phyloP scores from a whole-genome alignment of 2,797 vertebrate genomes.

The Tinamus major region DNA sequence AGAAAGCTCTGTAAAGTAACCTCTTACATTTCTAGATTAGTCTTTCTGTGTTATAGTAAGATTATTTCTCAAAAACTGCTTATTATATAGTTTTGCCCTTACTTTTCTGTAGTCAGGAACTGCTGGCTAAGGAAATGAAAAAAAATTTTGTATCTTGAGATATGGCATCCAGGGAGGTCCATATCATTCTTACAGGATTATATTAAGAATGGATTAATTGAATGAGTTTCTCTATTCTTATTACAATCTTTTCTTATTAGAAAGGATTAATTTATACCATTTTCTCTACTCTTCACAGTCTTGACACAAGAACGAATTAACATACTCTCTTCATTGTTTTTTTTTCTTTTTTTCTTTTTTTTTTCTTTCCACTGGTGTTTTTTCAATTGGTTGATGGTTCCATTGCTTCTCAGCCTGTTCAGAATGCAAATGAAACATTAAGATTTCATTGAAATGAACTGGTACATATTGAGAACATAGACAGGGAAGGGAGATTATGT shows the following conservation, averaged over 20 bases:
- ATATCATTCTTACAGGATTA: conserved; percentile 71
- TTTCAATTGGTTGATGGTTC: conserved; percentile 4
- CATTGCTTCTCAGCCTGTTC: conserved; percentile 20
- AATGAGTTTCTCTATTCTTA: conserved; percentile 62
- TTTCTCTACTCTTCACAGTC: conserved; percentile 47
- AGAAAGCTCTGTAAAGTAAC: conserved; percentile 34
- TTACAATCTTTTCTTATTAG: conserved; percentile 73
- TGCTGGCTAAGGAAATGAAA: conserved; percentile 66
- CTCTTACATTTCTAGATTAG: conserved; percentile 24
- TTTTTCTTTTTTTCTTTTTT: neutral
- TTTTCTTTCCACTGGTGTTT: neutral
- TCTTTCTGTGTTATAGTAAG: conserved; percentile 53
- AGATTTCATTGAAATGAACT: neutral
- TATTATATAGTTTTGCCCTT: conserved; percentile 74
- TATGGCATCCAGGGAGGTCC: conserved; percentile 46
- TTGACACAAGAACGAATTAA: conserved; percentile 71
- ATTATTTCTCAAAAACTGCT: conserved; percentile 64
- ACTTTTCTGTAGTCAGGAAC: conserved; percentile 70
- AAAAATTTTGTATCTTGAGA: conserved; percentile 62
- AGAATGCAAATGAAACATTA: conserved; percentile 18
- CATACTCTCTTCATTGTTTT: neutral
- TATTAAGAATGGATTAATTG: conserved; percentile 72
- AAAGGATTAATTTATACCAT: conserved; percentile 73
- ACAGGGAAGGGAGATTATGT: neutral
- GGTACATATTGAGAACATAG: neutral